These are phyloP conservation scores for Onthophagus taurus DNA, from an alignment of 1,140 invertebrate species.

Conservation along the genomic window DNA sequence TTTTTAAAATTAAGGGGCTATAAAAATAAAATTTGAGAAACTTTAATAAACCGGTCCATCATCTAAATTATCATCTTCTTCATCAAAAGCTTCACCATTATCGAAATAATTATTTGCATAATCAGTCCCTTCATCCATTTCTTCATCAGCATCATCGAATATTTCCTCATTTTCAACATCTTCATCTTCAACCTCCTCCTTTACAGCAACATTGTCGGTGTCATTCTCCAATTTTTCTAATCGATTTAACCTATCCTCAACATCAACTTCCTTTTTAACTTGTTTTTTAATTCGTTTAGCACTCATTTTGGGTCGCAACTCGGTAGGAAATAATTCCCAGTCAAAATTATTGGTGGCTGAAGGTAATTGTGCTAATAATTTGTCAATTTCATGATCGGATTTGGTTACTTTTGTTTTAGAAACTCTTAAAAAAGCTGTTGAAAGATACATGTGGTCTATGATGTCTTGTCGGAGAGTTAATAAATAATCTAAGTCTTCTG, in stretches of 20 bases:
- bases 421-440: slow-evolving; percentile 41
- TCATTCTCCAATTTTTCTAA: slow-evolving; percentile 53
- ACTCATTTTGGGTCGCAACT: slow-evolving; percentile 44
- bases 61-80: slow-evolving; percentile 78
- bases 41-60: slow-evolving; percentile 58
- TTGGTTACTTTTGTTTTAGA: slow-evolving; percentile 37
- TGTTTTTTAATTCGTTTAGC: slow-evolving; percentile 19
- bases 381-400: slow-evolving; percentile 56
- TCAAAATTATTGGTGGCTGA: slow-evolving; percentile 42
- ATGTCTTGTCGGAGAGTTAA: slow-evolving; percentile 51
- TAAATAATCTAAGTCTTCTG: slow-evolving; percentile 43
- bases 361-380: slow-evolving; percentile 43
- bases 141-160: slow-evolving; percentile 48
- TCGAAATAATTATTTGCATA: slow-evolving; percentile 79
- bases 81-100: slow-evolving; percentile 76
- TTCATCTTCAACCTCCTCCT: slow-evolving; percentile 44
- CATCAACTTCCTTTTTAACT: slow-evolving; percentile 32
- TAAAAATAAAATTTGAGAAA: background rate
- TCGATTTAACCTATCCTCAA: slow-evolving; percentile 38
- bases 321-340: slow-evolving; percentile 46
- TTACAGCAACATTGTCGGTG: slow-evolving; percentile 36
- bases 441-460: slow-evolving; percentile 46
- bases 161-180: slow-evolving; percentile 42
- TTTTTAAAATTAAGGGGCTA: background rate
- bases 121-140: slow-evolving; percentile 67